Evolutionary conservation across 2,888 invertebrate genomes (phyloP), one percentile per base, ranked within the genome.

Genomic region (Alloplasta piceator): DNA sequence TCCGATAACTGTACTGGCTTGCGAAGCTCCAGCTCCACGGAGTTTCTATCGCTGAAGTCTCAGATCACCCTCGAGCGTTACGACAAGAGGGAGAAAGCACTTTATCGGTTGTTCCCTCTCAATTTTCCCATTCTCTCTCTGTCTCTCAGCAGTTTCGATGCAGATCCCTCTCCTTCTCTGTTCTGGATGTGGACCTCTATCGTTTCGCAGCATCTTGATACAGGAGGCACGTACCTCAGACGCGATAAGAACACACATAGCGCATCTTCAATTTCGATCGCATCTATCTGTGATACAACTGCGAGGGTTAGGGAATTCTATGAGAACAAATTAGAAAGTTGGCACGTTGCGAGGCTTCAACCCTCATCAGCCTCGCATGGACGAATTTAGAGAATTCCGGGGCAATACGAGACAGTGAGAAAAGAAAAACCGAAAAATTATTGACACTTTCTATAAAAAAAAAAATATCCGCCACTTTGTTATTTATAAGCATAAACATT

Each of bases 261-360:
- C 55, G 46, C 55, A 39, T 14, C 46, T 72, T 61, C 60, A 46
- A 55, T 14, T 41, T 36, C 6, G 10, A 41, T 48, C 41, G 38
- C n/a, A 26, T 26, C 39, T 39, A 36, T 16, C n/a, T 56, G 48
- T 26, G 41, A 39, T n/a, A 9, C n/a, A 52, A 55, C 14, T 26
- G 52, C 36, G 43, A 43, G 46, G 66, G 56, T 26, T n/a, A 50
- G 64, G 56, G 48, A 60, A 41, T 68, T 63, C 46, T 63, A 46
- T 41, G 56, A 60, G 72, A 80, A 76, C 80, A 72, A 80, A 80
- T 80, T 80, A 76, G 80, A 64, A 80, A 67, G 61, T 80, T 80
- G 76, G 80, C 76, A 80, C 80, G 72, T 80, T 76, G 75, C 67
- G 50, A 72, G 63, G 61, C 56, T 76, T 67, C 72, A 12, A 61